Percentiles rank a stretch among this genome's conserved stretches.
Evolutionary conservation across 2,888 invertebrate genomes (phyloP).

Genomic region (Limenitis camilla): DNA sequence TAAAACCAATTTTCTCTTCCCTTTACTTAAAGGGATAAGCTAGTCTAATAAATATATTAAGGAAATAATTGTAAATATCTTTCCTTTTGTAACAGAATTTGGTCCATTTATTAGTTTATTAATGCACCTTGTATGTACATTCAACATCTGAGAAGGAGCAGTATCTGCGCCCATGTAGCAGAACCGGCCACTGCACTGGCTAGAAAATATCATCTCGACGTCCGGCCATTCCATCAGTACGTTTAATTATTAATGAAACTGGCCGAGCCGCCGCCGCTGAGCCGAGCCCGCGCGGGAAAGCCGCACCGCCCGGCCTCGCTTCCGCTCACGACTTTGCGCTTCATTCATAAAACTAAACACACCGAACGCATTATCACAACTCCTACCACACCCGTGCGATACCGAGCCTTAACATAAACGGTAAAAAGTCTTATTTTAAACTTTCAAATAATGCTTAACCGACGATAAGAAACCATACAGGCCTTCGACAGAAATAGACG

Average conservation of each 20-base stretch:
- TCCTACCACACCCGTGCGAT: conserved; percentile 30
- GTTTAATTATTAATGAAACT: conserved; percentile 75
- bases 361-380: conserved; percentile 34
- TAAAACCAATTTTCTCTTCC: too few species aligned
- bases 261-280: conserved; percentile 56
- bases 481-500: conserved; percentile 57
- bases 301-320: conserved; percentile 68
- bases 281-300: conserved; percentile 67
- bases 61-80: too few species aligned
- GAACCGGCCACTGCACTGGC: conserved; percentile 43
- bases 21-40: too few species aligned
- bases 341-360: conserved; percentile 67
- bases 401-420: conserved; percentile 36
- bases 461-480: conserved; percentile 26
- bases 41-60: too few species aligned
- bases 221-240: conserved; percentile 69
- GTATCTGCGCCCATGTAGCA: conserved; percentile 44
- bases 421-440: conserved; percentile 32
- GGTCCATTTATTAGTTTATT: conserved; percentile 12
- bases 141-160: conserved; percentile 30
- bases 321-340: conserved; percentile 71
- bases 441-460: conserved; percentile 10
- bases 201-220: conserved; percentile 71
- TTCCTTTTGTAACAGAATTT: conserved; percentile 10
- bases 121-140: background rate